A percentile compares a stretch with the other conserved stretches of the same genome.
Evolutionary conservation across 2,888 invertebrate genomes (phyloP).

Genomic region (Drosophila mettleri): DNA sequence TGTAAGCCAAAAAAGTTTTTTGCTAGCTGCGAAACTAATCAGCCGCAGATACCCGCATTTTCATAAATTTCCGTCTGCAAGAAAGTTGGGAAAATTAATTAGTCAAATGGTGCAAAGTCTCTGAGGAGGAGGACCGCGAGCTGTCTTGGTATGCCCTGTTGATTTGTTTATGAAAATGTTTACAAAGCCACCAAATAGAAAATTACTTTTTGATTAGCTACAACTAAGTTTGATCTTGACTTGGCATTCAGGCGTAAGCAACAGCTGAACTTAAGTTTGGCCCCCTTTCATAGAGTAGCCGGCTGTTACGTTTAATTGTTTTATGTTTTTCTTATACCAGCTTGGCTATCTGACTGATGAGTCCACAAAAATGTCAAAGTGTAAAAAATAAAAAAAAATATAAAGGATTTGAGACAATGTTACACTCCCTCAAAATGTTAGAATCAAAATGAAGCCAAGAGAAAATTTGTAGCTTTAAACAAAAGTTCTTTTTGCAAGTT

Average conservation of each 20-base stretch:
- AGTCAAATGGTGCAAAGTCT: slow-evolving; percentile 51
- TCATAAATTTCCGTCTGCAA: slow-evolving; percentile 23
- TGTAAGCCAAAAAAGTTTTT: slow-evolving; percentile 48
- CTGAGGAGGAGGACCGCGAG: background rate
- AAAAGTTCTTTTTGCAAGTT: slow-evolving; percentile 58
- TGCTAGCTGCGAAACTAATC: slow-evolving; percentile 43
- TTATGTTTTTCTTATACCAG: slow-evolving; percentile 12
- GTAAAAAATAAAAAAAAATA: slow-evolving; percentile 57
- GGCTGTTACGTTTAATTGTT: slow-evolving; percentile 23
- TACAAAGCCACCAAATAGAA: slow-evolving; percentile 31
- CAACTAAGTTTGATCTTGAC: slow-evolving; percentile 44
- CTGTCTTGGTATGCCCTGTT: slow-evolving; percentile 19
- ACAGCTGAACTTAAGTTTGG: background rate
- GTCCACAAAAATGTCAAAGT: slow-evolving; percentile 41
- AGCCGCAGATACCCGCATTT: slow-evolving; percentile 40
- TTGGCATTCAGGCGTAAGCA: slow-evolving; percentile 16
- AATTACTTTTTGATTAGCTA: slow-evolving; percentile 60
- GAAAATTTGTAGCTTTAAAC: slow-evolving; percentile 56
- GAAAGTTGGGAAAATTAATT: slow-evolving; percentile 72
- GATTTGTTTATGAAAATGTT: slow-evolving; percentile 59
- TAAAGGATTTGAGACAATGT: slow-evolving; percentile 42
- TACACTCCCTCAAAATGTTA: slow-evolving; percentile 8
- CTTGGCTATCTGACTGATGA: slow-evolving; percentile 45
- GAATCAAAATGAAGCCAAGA: slow-evolving; percentile 52
- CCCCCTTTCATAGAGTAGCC: background rate